Conservation (phyloP, 2,888 invertebrate genomes). For the Lampropteryx suffumata region DNA sequence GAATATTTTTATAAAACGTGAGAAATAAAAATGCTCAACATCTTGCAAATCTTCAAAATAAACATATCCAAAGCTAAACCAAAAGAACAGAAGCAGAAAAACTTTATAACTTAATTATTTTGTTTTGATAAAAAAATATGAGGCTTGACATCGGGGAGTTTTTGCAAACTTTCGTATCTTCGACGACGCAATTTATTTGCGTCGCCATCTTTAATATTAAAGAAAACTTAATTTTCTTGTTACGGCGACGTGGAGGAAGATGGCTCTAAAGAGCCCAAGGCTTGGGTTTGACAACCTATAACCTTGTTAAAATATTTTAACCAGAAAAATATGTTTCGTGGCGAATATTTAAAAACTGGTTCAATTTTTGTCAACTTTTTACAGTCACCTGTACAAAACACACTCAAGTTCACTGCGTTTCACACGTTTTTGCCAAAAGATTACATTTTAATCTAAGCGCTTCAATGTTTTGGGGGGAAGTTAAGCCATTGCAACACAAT, state of each 20-base stretch:
- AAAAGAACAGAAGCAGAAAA: conserved; percentile 3
- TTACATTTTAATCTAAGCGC: no score
- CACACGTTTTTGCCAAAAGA: no score
- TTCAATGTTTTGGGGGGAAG: no score
- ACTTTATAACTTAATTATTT: conserved; percentile 14
- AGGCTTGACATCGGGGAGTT: conserved; percentile 13
- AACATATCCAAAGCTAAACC: neutral
- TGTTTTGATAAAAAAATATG: conserved; percentile 17
- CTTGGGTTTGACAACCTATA: conserved; percentile 9
- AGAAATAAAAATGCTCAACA: no score
- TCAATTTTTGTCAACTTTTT: neutral
- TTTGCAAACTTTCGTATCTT: conserved; percentile 17
- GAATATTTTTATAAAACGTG: no score
- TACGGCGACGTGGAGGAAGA: conserved; percentile 46
- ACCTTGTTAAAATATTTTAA: conserved; percentile 13
- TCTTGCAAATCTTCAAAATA: neutral
- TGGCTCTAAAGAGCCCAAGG: conserved; percentile 1
- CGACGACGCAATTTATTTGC: conserved; percentile 25
- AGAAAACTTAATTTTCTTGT: conserved; percentile 55
- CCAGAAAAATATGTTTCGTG: neutral
- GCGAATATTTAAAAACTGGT: neutral
- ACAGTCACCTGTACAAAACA: no score
- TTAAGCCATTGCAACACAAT: no score
- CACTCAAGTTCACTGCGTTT: no score
- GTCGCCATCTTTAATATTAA: conserved; percentile 48